Evolutionary conservation across 2,113 vertebrate genomes (phyloP), one percentile per base, ranked within the genome.

Genomic region (Pipra filicauda): DNA sequence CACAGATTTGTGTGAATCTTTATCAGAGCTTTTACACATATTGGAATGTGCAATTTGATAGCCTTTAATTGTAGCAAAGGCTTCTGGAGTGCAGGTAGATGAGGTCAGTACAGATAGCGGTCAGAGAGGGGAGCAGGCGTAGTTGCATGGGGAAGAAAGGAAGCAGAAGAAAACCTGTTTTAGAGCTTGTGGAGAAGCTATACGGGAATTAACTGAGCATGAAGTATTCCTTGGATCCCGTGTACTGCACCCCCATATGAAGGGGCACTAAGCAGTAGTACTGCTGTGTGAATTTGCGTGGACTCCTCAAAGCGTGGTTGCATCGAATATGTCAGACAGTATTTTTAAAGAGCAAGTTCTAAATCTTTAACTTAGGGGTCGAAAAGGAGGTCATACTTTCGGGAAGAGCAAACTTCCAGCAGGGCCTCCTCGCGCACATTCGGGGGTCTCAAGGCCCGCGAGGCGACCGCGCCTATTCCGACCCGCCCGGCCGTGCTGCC

Each of bases 201-300:
- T 52, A 35, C 1, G 12, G 43, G 49, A 93, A 66, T 62, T 48
- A 27, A 7, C 35, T 0, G 30, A 74, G 51, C 37, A 12, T 26
- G 49, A 73, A 66, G 20, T 22, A 31, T 18, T 61, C 20, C 27
- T 62, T 41, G 46, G 55, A 15, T 69, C 30, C 20, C 1, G 0
- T 1, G 7, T 9, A 30, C 17, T 2, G 1, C 22, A 16, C 9
- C 46, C 51, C 20, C 18, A 0, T 1, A 9, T 2, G 46, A 76
- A 57, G 55, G 18, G 52, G 22, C 30, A 22, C 30, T 13, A 33
- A 67, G 35, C 20, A 35, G n/a, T 3, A 33, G 6, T 10, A 4
- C 30, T 11, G 33, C 2, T 7, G 12, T 24, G 28, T 12, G 48
- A 61, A 37, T 71, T 62, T 49, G 31, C 8, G 31, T 2, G 39